phyloP scores from a whole-genome alignment of 1,140 invertebrate genomes.

The Trichogramma pretiosum region DNA sequence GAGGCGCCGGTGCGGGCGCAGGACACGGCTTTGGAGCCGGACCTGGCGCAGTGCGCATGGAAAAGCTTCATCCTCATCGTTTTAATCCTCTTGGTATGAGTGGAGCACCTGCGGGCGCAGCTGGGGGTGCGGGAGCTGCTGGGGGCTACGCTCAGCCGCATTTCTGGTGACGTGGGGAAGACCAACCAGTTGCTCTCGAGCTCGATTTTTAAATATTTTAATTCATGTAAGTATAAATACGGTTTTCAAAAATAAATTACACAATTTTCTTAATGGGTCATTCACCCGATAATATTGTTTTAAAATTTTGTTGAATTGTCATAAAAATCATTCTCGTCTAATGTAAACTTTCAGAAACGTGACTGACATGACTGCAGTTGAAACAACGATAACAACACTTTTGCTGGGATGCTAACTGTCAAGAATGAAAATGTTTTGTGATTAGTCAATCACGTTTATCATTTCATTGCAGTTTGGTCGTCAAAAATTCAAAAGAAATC shows the following conservation, averaged over 20 bases:
- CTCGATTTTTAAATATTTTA: constrained; percentile 2
- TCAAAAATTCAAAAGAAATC: too few relatives aligned
- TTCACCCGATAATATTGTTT: too few relatives aligned
- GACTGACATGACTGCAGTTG: too few relatives aligned
- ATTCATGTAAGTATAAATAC: not conserved
- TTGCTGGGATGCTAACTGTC: too few relatives aligned
- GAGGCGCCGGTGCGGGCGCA: constrained; percentile 25
- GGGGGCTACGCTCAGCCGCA: constrained; percentile 42
- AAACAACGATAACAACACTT: too few relatives aligned
- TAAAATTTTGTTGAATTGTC: too few relatives aligned
- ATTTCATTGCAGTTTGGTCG: too few relatives aligned
- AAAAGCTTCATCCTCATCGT: constrained; percentile 43
- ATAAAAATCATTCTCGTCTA: too few relatives aligned
- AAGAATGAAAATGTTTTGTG: too few relatives aligned
- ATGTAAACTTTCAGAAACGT: too few relatives aligned
- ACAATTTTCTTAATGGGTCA: not conserved
- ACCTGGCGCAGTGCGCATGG: constrained; percentile 44
- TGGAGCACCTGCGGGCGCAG: constrained; percentile 28
- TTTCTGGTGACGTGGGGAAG: constrained; percentile 46
- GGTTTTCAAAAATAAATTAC: not conserved
- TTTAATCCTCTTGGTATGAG: constrained; percentile 45
- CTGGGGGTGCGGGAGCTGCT: constrained; percentile 25
- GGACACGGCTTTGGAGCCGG: constrained; percentile 35
- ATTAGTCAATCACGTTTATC: too few relatives aligned
- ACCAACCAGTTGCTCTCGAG: not conserved